These are phyloP conservation scores for Pardosa pseudoannulata DNA, from an alignment of 2,888 invertebrate species.

Conservation along the genomic window DNA sequence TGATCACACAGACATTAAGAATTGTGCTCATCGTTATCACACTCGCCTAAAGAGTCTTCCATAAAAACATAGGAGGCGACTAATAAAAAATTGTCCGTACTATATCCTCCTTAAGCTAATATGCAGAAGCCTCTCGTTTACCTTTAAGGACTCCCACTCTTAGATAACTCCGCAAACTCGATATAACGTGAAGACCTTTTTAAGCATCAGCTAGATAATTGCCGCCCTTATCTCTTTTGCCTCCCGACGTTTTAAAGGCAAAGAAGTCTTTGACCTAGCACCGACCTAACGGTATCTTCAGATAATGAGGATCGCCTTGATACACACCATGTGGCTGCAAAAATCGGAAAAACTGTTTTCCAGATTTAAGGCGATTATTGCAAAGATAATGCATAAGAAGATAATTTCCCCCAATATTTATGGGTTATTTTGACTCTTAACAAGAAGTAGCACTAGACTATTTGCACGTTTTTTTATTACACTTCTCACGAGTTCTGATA, in stretches of 20 bases:
- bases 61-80: background rate
- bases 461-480: background rate
- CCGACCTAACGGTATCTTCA: conserved; percentile 4
- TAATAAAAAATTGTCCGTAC: background rate
- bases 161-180: background rate
- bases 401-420: background rate
- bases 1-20: background rate
- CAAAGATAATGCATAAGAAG: background rate
- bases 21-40: conserved; percentile 6
- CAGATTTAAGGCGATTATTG: conserved; percentile 8
- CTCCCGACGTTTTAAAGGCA: background rate
- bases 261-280: background rate
- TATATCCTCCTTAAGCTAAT: background rate
- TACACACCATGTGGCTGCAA: conserved; percentile 9
- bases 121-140: background rate
- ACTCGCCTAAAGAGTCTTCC: background rate
- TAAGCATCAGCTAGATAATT: conserved; percentile 10
- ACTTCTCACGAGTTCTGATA: background rate
- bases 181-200: background rate
- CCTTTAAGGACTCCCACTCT: background rate
- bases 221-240: conserved; percentile 11
- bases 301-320: conserved; percentile 5
- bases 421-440: background rate
- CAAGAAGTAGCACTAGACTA: too few relatives aligned
- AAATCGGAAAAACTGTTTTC: background rate